These are phyloP conservation scores for Lepus oiostolus DNA, from an alignment of 2,797 vertebrate species.

Conservation along the genomic window DNA sequence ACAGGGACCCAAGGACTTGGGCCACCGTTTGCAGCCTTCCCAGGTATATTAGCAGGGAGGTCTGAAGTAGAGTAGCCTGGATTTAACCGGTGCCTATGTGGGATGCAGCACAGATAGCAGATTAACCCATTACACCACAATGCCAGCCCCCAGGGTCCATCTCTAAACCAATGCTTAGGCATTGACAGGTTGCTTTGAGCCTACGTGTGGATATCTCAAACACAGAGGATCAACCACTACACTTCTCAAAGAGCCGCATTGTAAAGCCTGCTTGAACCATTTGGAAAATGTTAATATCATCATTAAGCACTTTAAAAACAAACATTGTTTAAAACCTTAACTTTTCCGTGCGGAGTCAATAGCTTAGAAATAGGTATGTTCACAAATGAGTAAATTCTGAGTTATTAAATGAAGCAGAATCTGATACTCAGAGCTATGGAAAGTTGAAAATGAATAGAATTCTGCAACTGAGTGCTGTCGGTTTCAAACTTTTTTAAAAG, in stretches of 20 bases:
- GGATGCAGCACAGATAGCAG: no score
- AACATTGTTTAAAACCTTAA: constrained; percentile 21
- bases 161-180: background rate
- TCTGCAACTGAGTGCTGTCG: no score
- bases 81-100: no score
- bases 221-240: background rate
- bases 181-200: background rate
- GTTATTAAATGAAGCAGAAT: constrained; percentile 11
- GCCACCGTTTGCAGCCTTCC: no score
- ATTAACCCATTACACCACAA: no score
- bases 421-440: background rate
- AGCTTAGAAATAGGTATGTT: background rate
- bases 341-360: background rate
- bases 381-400: constrained; percentile 27
- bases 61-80: no score
- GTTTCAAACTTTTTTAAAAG: constrained; percentile 44
- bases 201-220: background rate
- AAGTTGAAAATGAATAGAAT: background rate
- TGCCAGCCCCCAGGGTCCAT: no score
- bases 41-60: no score
- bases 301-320: background rate
- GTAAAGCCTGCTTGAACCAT: background rate
- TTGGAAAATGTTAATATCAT: background rate
- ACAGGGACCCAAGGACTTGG: no score
- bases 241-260: background rate